Conservation (phyloP, 2,888 invertebrate species). For the Eristalis intricaria region DNA sequence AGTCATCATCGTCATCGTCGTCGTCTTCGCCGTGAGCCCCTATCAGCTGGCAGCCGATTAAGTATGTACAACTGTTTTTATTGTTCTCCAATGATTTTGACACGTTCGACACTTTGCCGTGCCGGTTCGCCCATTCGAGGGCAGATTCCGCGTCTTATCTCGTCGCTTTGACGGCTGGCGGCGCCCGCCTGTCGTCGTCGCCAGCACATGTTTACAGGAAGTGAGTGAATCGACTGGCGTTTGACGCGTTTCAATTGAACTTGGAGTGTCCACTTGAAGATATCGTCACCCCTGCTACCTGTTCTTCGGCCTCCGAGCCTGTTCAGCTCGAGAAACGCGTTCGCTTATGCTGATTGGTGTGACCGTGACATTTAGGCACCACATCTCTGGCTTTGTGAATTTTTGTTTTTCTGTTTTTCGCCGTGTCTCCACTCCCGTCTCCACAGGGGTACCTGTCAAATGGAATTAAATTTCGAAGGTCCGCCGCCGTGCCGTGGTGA, state of each 20-base stretch:
- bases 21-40: constrained; percentile 17
- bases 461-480: constrained; percentile 46
- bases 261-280: constrained; percentile 15
- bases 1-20: constrained; percentile 20
- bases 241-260: constrained; percentile 15
- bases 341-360: constrained; percentile 1
- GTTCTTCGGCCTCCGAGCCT: background rate
- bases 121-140: constrained; percentile 3
- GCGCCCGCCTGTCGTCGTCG: background rate
- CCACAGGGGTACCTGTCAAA: constrained; percentile 33
- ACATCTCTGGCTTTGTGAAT: background rate
- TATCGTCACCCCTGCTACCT: constrained; percentile 8
- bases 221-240: background rate
- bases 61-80: constrained; percentile 47
- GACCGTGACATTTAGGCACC: constrained; percentile 51
- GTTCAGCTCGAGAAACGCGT: constrained; percentile 7
- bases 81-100: constrained; percentile 13
- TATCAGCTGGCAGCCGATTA: constrained; percentile 48
- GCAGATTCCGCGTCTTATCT: constrained; percentile 23
- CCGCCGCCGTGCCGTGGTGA: background rate
- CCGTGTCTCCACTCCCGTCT: background rate
- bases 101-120: constrained; percentile 6
- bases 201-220: background rate
- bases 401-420: background rate
- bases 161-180: background rate